Percentiles rank a stretch among this genome's conserved stretches.
Evolutionary conservation across 2,888 invertebrate species (phyloP).

Genomic region (Oxyteleia sp.): DNA sequence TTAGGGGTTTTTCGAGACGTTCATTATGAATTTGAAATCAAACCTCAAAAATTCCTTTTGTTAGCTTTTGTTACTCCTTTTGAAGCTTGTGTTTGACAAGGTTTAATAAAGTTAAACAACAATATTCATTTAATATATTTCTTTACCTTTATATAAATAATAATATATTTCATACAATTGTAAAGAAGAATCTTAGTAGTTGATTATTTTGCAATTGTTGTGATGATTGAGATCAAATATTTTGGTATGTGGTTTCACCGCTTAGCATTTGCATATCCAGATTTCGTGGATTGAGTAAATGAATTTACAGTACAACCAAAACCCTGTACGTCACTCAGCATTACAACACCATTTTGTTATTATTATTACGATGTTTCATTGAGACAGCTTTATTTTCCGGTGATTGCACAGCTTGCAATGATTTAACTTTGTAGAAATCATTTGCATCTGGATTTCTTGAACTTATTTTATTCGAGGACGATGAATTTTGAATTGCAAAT

Average conservation of each 20-base stretch:
- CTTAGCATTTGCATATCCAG: constrained; percentile 19
- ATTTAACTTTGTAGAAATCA: constrained; percentile 22
- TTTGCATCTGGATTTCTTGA: constrained; percentile 32
- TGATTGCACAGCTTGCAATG: constrained; percentile 12
- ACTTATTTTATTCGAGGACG: constrained; percentile 22
- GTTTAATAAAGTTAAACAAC: no score
- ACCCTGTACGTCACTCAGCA: constrained; percentile 4
- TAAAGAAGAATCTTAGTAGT: no score
- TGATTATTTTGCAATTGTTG: no score
- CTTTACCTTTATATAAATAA: no score
- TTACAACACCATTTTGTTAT: constrained; percentile 27
- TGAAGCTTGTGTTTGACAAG: no score
- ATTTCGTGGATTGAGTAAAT: constrained; percentile 10
- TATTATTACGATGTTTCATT: constrained; percentile 12
- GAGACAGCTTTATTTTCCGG: constrained; percentile 28
- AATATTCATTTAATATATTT: no score
- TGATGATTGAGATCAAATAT: constrained; percentile 6
- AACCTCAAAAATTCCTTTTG: no score
- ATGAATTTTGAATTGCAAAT: constrained; percentile 33
- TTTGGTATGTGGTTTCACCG: constrained; percentile 3
- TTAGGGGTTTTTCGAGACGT: no score
- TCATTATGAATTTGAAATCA: no score
- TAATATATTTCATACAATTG: no score
- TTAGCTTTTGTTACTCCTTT: no score
- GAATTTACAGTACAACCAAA: constrained; percentile 26